Base-by-base conservation (phyloP, 1,140 invertebrate species). In the Pogonomyrmex barbatus region DNA sequence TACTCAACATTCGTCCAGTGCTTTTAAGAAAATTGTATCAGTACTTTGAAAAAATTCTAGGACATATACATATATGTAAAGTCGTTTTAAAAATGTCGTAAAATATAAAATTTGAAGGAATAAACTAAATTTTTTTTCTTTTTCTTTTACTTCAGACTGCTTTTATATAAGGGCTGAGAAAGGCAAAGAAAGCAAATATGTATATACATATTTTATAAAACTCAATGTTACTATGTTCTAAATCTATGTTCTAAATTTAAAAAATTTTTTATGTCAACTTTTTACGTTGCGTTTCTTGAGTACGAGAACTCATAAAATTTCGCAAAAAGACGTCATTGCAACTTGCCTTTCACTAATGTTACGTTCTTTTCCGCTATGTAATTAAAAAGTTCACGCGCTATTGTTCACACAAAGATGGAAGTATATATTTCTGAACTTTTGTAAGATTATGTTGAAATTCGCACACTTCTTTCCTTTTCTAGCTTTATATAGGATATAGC, bases 331-430 rank as follows among this genome's bases (percentile, higher is more conserved):
- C 54, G 4, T 73, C 39, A 30, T 45, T 75, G 6, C 30, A 75
- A 50, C 9, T 39, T 70, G 39, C 78, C 79, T 83, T 83, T 83
- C 79, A 83, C 79, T 47, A 42, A 75, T 75, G 45, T 75, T 83
- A 83, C 68, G 75, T 50, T 73, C 68, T 83, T 83, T 83, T 83
- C 68, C 68, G 52, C 79, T 75, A 83, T 73, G 79, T 58, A 82
- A 82, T 82, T 83, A 83, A 83, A 82, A 83, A 83, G 68, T 83
- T 75, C 30, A 42, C 52, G 79, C 54, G 68, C 79, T 75, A 75
- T 83, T 83, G 68, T 83, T 83, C 68, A 45, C 45, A 33, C 54
- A 4, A 75, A 73, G 68, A 73, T 68, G 24, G 36, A 81, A 62
- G 68, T 42, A n/a, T 8, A 56, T 71, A 75, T 83, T 75, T 56